A percentile compares a stretch with the other conserved stretches of the same genome.
These are phyloP conservation scores for Haemorhous mexicanus DNA, from an alignment of 2,113 vertebrate genomes.

Conservation along the genomic window DNA sequence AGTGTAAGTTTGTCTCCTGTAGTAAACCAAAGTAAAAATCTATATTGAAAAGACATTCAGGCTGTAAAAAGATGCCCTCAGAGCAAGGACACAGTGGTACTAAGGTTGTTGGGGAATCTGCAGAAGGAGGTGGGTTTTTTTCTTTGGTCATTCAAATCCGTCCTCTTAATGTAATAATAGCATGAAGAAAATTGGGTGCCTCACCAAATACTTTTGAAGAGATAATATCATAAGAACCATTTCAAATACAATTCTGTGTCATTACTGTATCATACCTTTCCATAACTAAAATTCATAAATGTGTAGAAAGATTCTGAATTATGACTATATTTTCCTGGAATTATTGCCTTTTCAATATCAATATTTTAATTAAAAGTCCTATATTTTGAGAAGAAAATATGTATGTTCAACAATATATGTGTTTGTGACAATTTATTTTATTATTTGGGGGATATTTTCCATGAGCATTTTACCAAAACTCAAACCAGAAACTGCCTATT, in stretches of 20 bases:
- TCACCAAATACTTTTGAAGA: neutral
- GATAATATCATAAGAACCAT: neutral
- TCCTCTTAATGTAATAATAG: neutral
- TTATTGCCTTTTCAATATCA: neutral
- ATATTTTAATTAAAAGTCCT: neutral
- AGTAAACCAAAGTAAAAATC: neutral
- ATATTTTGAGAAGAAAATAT: neutral
- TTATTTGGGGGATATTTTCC: neutral
- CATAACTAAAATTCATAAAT: neutral
- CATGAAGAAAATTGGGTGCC: neutral
- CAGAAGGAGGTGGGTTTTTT: neutral
- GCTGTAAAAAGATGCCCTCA: neutral
- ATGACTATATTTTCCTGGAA: neutral
- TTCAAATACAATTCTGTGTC: neutral
- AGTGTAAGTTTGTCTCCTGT: neutral
- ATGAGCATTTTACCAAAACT: neutral
- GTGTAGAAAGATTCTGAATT: neutral
- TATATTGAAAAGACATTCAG: neutral
- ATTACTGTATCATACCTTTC: neutral
- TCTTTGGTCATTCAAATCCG: neutral
- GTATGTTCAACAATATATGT: neutral
- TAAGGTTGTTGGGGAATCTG: neutral
- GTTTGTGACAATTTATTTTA: neutral
- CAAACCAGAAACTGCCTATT: neutral
- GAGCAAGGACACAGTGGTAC: neutral